Evolutionary conservation across 1,140 invertebrate species (phyloP), one percentile per base, ranked within the genome.

Genomic region (Aradophagus sp.): DNA sequence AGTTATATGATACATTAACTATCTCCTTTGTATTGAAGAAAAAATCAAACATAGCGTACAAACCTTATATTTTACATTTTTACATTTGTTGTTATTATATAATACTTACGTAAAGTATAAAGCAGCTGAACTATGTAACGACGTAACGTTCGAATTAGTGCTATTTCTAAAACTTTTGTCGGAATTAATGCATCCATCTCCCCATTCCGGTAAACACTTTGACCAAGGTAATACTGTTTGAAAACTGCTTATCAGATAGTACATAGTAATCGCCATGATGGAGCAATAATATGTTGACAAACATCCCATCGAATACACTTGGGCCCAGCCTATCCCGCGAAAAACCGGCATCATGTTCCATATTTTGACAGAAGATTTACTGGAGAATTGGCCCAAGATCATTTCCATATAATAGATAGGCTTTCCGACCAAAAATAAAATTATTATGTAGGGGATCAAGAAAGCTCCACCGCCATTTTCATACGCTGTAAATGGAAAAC

Each of bases 341-440:
- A 92, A 87, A 17, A 86, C 88, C 0, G 91, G 82, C 1, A 66
- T 76, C 29, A 76, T 68, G 0, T 77, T 16, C 79, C 82, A 83
- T 50, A 91, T 87, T 73, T 89, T 91, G 7, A 94, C 90, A 39
- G 89, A 92, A 26, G 93, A 93, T 27, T 89, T 88, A 41, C 90
- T 91, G 6, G 91, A 89, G 76, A 94, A 95, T 77, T 95, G 93
- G 1, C 93, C 93, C 11, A 95, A 78, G 8, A 91, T 87, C 82
- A 93, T 92, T 81, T 98, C 96, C 87, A 97, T 88, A 76, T 96
- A 96, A 81, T 97, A 97, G 65, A 97, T 88, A 0, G 95, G 96
- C 70, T 96, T 92, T 1, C 95, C 96, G 27, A 95, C 91, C 20
- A 96, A 80, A 5, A 96, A 84, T 31, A 97, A 87, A 17, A 96